phyloP scores from a whole-genome alignment of 1,140 invertebrate genomes.

The Holcopasites calliopsidis region DNA sequence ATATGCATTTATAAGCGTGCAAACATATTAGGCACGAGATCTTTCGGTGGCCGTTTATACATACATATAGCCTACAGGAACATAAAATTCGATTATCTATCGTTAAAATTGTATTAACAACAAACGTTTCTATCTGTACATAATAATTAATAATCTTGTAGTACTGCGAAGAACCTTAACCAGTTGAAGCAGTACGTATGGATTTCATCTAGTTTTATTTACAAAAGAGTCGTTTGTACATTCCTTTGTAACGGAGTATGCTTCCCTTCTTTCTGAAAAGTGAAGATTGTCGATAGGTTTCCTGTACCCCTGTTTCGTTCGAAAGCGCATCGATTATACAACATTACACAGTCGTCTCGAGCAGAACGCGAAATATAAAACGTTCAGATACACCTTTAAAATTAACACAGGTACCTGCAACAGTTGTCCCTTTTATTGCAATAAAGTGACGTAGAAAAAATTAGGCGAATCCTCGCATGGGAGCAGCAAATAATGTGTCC shows the following conservation, averaged over 20 bases:
- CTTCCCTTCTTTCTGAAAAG: constrained; percentile 47
- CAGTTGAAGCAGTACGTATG: constrained; percentile 39
- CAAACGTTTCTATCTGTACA: constrained; percentile 64
- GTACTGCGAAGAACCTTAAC: constrained; percentile 24
- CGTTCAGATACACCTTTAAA: neutral
- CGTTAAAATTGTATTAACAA: constrained; percentile 62
- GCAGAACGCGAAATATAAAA: constrained; percentile 18
- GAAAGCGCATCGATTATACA: constrained; percentile 6
- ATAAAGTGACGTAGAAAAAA: constrained; percentile 1
- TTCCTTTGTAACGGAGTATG: constrained; percentile 43
- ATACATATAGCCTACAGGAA: constrained; percentile 71
- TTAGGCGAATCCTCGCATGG: neutral
- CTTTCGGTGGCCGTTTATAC: constrained; percentile 66
- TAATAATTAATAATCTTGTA: constrained; percentile 32
- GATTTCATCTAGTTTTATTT: constrained; percentile 51
- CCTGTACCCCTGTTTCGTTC: constrained; percentile 41
- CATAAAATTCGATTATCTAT: constrained; percentile 71
- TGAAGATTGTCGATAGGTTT: constrained; percentile 68
- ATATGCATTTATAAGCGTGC: constrained; percentile 54
- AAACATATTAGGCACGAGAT: constrained; percentile 75
- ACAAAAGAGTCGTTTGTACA: constrained; percentile 50
- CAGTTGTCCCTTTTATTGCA: neutral
- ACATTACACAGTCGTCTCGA: constrained; percentile 12
- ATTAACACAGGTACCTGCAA: constrained; percentile 34
- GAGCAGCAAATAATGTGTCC: constrained; percentile 7